phyloP scores from a whole-genome alignment of 2,888 invertebrate species.

The Theodoxus fluviatilis region DNA sequence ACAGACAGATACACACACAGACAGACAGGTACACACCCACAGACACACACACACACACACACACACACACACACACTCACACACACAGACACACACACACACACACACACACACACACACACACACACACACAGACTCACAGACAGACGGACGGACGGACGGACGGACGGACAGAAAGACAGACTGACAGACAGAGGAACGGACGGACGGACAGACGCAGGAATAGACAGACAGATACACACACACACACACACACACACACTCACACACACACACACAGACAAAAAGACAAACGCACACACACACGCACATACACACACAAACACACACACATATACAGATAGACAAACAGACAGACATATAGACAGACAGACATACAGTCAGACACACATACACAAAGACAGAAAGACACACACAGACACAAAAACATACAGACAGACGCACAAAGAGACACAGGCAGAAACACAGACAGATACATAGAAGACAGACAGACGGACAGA shows the following conservation, averaged over 20 bases:
- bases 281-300: background rate
- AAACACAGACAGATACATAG: slow-evolving; percentile 7
- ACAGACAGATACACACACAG: too few species aligned
- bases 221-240: too few species aligned
- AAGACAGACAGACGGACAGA: background rate
- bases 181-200: too few species aligned
- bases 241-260: too few species aligned
- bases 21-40: too few species aligned
- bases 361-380: slow-evolving; percentile 5
- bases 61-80: too few species aligned
- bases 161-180: too few species aligned
- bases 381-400: background rate
- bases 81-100: too few species aligned
- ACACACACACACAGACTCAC: background rate
- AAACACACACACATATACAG: slow-evolving; percentile 11
- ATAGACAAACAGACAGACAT: slow-evolving; percentile 6
- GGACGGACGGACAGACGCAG: too few species aligned
- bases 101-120: background rate
- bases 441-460: too few species aligned
- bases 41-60: too few species aligned
- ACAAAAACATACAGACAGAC: slow-evolving; percentile 1
- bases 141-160: background rate
- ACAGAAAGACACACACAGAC: slow-evolving; percentile 15
- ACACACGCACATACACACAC: slow-evolving; percentile 10
- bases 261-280: too few species aligned